phyloP scores from a whole-genome alignment of 2,797 vertebrate genomes.

The Acanthornis magna region DNA sequence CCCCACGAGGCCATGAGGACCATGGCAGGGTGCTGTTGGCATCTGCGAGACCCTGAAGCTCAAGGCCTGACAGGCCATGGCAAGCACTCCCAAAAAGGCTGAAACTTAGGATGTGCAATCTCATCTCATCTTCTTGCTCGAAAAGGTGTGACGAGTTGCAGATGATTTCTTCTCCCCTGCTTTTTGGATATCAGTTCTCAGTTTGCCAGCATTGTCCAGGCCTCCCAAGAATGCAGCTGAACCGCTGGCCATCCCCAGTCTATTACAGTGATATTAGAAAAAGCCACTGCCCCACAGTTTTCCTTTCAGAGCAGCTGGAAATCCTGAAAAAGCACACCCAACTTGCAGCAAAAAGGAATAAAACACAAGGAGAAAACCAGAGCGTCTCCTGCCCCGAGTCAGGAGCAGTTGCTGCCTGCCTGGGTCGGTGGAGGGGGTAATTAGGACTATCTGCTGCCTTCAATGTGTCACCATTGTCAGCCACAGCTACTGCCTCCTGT shows the following conservation, averaged over 20 bases:
- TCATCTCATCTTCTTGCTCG: too few species aligned
- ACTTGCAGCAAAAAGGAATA: background rate
- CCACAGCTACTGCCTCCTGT: slow-evolving; percentile 3
- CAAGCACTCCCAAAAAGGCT: rapidly evolving
- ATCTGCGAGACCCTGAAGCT: background rate
- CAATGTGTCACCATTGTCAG: background rate
- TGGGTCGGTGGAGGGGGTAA: slow-evolving; percentile 8
- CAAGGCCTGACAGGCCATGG: background rate
- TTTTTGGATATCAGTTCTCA: background rate
- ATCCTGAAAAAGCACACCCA: background rate
- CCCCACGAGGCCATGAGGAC: too few species aligned
- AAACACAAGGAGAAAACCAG: background rate
- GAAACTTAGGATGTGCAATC: background rate
- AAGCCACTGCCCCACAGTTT: background rate
- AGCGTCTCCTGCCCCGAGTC: background rate
- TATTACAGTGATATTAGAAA: background rate
- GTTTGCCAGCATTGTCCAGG: background rate
- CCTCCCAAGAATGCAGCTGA: background rate
- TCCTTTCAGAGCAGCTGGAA: background rate
- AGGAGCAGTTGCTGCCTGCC: background rate
- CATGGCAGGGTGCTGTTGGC: background rate
- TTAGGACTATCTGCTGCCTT: slow-evolving; percentile 41
- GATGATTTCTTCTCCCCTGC: too few species aligned
- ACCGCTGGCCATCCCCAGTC: background rate
- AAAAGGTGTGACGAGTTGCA: too few species aligned